A percentile compares a stretch with the other conserved stretches of the same genome.
These are phyloP conservation scores for Propithecus deckenii DNA, from an alignment of 2,797 vertebrate species.

Conservation along the genomic window DNA sequence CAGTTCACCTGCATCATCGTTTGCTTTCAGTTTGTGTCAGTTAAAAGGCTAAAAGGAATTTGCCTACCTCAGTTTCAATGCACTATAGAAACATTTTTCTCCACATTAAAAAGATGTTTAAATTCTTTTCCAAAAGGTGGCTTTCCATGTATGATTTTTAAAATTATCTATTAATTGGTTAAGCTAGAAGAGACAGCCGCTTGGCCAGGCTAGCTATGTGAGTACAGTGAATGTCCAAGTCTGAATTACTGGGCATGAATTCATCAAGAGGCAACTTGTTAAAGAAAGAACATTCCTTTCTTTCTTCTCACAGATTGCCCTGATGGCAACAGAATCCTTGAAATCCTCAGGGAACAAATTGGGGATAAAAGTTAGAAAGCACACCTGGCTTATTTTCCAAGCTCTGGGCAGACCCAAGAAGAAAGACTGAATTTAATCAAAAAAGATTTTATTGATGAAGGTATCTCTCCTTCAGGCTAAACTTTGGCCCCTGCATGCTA, in stretches of 20 bases:
- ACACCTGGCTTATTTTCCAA: conserved; percentile 43
- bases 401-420: conserved; percentile 55
- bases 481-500: conserved; percentile 66
- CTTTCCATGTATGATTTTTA: not conserved
- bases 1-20: not conserved
- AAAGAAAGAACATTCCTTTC: conserved; percentile 45
- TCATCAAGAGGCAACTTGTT: conserved; percentile 36
- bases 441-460: conserved; percentile 79
- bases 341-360: conserved; percentile 70
- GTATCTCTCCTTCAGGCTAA: conserved; percentile 66
- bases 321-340: conserved; percentile 39
- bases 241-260: not conserved
- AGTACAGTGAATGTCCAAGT: not conserved
- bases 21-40: not conserved
- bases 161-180: conserved; percentile 2
- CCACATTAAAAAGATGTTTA: not conserved
- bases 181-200: not conserved
- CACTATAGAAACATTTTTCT: not conserved
- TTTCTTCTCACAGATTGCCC: conserved; percentile 40
- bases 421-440: conserved; percentile 74
- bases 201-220: not conserved
- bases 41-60: not conserved
- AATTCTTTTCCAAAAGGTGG: not conserved
- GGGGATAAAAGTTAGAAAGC: conserved; percentile 69
- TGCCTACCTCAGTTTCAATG: not conserved